Evolutionary conservation across 2,888 invertebrate species (phyloP), one percentile per base, ranked within the genome.

Genomic region (Tenthredo livida): DNA sequence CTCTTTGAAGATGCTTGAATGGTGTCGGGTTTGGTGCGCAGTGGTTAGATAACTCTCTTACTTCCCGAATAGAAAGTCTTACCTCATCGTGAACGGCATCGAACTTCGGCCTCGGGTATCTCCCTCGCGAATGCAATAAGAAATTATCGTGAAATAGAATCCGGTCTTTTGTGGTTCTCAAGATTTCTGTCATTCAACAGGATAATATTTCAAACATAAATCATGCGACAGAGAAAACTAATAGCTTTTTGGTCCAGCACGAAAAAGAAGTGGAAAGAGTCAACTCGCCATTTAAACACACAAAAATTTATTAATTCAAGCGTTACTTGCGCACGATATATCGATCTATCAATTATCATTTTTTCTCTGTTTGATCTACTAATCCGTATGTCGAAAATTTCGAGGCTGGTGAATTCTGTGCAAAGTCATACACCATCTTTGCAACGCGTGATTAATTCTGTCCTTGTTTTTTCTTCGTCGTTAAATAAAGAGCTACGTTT

Each of bases 51-150:
- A 92, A 92, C 90, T 85, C 87, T 88, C 89, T 91, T 90, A 90
- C 91, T 90, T 91, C 90, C 91, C 89, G 89, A 90, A 89, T 91
- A 91, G 92, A 92, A 92, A 92, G 91, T 91, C 87, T 88, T 90
- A 88, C 88, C 89, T 87, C 88, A 87, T 88, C 77, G 77, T 25
- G 54, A 29, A 77, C 50, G 77, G 77, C 77, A 77, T 77, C 80
- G 61, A 80, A 80, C 80, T 80, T 80, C 61, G 80, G 80, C 61
- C 80, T 80, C 61, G 25, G 40, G 40, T 80, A 80, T 80, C 80
- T 80, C 80, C 80, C 77, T 77, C 80, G 80, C 80, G 80, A 50
- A 29, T 58, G 80, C 37, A 40, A 37, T 61, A 80, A 61, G 40
- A 37, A 80, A 80, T 80, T 61, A 80, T 43, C 80, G 61, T 80